These are phyloP conservation scores for Thaumatotibia leucotreta DNA, from an alignment of 1,140 invertebrate genomes.

Conservation along the genomic window DNA sequence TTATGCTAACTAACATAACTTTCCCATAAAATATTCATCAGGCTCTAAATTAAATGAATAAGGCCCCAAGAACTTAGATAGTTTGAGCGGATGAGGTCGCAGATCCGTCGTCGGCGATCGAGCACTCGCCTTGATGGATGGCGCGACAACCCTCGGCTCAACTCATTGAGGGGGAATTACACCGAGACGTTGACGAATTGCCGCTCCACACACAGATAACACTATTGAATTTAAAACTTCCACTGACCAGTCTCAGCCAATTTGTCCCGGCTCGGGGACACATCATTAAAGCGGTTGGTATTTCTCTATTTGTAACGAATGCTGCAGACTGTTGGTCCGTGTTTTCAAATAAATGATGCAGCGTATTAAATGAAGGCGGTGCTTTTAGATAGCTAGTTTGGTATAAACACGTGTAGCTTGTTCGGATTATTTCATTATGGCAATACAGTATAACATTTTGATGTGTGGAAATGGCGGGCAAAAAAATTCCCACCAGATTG, in stretches of 20 bases:
- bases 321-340: not conserved
- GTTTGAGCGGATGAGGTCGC: constrained; percentile 15
- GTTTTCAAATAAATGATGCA: not conserved
- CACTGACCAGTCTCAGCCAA: constrained; percentile 11
- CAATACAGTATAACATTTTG: too few species aligned
- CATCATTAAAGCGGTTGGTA: constrained; percentile 1
- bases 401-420: too few species aligned
- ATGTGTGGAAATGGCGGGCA: too few species aligned
- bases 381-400: not conserved
- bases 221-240: constrained; percentile 15
- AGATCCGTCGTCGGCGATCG: constrained; percentile 6
- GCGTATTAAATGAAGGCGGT: not conserved
- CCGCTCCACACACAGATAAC: constrained; percentile 11
- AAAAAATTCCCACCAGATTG: too few species aligned
- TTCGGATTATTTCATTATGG: too few species aligned
- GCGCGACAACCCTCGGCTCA: constrained; percentile 13
- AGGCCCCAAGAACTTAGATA: constrained; percentile 8
- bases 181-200: constrained; percentile 17
- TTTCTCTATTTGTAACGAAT: not conserved
- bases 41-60: constrained; percentile 10
- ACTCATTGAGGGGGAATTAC: constrained; percentile 18
- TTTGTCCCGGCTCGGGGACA: not conserved
- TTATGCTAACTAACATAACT: constrained; percentile 5
- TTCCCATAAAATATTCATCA: constrained; percentile 5
- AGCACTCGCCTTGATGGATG: constrained; percentile 14